Percentiles rank a stretch among this genome's conserved stretches.
These are phyloP conservation scores for Drosophila repleta DNA, from an alignment of 1,140 invertebrate species.

Conservation along the genomic window DNA sequence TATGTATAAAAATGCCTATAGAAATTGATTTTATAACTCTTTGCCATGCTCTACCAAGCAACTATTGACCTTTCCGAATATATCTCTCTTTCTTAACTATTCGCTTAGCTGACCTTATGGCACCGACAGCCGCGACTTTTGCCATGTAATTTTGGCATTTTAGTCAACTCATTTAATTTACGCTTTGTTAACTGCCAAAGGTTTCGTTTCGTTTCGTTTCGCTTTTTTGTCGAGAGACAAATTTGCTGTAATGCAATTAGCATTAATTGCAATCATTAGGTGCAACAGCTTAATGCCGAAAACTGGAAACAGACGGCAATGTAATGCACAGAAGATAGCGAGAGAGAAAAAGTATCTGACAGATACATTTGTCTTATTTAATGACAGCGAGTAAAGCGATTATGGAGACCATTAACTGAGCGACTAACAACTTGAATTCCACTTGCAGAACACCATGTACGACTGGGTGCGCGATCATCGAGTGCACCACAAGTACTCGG, in stretches of 20 bases:
- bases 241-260: slow-evolving; percentile 66
- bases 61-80: no score
- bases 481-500: slow-evolving; percentile 95
- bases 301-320: background rate
- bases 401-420: background rate
- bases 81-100: no score
- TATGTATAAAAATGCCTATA: no score
- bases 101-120: slow-evolving; percentile 11
- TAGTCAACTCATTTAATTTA: slow-evolving; percentile 31
- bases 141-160: slow-evolving; percentile 12
- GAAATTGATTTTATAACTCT: no score
- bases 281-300: slow-evolving; percentile 70
- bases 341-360: slow-evolving; percentile 44
- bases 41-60: no score
- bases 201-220: slow-evolving; percentile 4
- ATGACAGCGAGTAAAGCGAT: slow-evolving; percentile 48
- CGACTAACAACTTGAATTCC: background rate
- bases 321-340: background rate
- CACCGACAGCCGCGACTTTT: background rate
- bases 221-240: slow-evolving; percentile 6
- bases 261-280: slow-evolving; percentile 78
- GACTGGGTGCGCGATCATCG: slow-evolving; percentile 92
- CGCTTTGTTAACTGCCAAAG: slow-evolving; percentile 7
- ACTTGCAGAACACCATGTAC: slow-evolving; percentile 86
- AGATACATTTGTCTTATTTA: slow-evolving; percentile 76